Percentiles rank a stretch among this genome's conserved stretches.
These are phyloP conservation scores for Rhyacichthys aspro DNA, from an alignment of 2,797 vertebrate genomes.

Conservation along the genomic window DNA sequence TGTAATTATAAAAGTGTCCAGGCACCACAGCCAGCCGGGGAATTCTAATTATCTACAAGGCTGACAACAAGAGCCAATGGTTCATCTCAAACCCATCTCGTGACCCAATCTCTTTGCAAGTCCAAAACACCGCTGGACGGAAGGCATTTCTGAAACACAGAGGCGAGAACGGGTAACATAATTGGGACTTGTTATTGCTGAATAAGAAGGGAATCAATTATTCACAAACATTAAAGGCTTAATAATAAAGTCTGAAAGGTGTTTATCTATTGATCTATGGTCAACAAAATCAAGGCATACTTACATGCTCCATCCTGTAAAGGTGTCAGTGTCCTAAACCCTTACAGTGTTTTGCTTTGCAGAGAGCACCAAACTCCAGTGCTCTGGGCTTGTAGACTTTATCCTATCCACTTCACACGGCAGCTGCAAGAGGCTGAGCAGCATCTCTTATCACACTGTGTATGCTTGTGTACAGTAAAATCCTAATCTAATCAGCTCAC, in stretches of 20 bases:
- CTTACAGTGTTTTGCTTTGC: constrained; percentile 26
- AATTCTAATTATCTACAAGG: constrained; percentile 79
- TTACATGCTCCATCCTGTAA: too few relatives aligned
- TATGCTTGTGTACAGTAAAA: constrained; percentile 65
- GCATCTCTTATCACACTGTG: constrained; percentile 68
- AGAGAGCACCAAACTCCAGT: constrained; percentile 48
- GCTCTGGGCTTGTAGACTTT: constrained; percentile 52
- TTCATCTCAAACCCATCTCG: constrained; percentile 41
- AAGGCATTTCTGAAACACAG: constrained; percentile 26
- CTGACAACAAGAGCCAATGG: constrained; percentile 46
- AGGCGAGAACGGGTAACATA: neutral
- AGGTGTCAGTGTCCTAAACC: too few relatives aligned
- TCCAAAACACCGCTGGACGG: constrained; percentile 18
- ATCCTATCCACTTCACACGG: constrained; percentile 68
- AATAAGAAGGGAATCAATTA: neutral
- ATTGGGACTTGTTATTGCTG: neutral
- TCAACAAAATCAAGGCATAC: neutral
- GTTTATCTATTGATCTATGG: neutral
- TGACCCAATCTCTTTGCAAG: constrained; percentile 13
- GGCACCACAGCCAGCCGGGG: constrained; percentile 62
- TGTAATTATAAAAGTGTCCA: constrained; percentile 83
- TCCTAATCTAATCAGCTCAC: constrained; percentile 75
- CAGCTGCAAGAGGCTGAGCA: constrained; percentile 48
- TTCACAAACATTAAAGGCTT: neutral
- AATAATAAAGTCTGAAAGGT: too few relatives aligned